A percentile compares a stretch with the other conserved stretches of the same genome.
Conservation (phyloP, 2,797 vertebrate species). For the Vespertilio murinus region DNA sequence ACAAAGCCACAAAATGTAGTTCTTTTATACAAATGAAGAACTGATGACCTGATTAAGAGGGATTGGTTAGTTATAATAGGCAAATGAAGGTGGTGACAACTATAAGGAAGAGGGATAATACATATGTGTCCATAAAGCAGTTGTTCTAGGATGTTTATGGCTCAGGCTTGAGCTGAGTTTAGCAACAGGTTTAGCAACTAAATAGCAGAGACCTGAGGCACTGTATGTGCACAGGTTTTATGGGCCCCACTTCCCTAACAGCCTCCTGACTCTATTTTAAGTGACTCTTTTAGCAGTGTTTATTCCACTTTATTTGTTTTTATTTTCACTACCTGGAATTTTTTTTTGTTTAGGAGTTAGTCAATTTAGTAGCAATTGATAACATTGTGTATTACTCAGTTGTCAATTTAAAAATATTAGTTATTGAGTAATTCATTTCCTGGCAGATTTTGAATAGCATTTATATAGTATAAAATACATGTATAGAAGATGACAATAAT, state of each 20-base stretch:
- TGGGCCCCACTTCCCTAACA: neutral
- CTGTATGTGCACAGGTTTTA: neutral
- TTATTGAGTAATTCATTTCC: neutral
- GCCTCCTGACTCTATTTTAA: neutral
- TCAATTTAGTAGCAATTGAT: neutral
- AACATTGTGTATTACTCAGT: neutral
- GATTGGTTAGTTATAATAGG: neutral
- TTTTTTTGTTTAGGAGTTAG: neutral
- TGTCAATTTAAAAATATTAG: neutral
- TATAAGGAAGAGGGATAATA: neutral
- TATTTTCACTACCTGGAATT: neutral
- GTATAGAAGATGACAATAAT: neutral
- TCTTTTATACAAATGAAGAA: neutral
- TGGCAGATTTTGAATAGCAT: slow-evolving; percentile 5
- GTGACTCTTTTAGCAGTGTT: neutral
- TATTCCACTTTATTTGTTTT: neutral
- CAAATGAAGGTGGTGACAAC: neutral
- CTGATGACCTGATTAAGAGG: neutral
- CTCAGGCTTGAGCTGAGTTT: neutral
- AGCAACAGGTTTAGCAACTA: neutral
- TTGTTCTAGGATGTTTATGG: neutral
- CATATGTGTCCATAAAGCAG: neutral
- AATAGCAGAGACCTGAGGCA: neutral
- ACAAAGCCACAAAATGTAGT: neutral
- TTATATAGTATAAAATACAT: neutral